Evolutionary conservation across 1,140 invertebrate species (phyloP).

Genomic region (Formica selysi): DNA sequence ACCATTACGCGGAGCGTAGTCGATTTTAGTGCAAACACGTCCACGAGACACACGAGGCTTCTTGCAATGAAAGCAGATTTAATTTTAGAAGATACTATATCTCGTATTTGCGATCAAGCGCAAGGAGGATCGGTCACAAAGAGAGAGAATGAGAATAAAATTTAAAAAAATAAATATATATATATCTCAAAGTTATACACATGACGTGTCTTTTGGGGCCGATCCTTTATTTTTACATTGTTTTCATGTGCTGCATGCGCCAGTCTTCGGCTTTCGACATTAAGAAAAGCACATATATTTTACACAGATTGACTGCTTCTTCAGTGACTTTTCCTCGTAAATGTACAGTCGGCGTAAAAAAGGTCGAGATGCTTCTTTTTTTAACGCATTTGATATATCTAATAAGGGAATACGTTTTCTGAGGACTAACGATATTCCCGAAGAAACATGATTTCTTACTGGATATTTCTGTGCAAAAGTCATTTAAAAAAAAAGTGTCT

Average conservation of each 20-base stretch:
- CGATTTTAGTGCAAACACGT: slow-evolving; percentile 25
- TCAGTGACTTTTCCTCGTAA: not conserved
- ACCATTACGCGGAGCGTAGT: slow-evolving; percentile 37
- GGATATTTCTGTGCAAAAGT: not conserved
- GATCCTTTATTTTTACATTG: slow-evolving; percentile 35
- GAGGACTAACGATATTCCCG: not conserved
- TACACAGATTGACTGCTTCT: slow-evolving; percentile 44
- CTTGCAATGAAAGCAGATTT: slow-evolving; percentile 37
- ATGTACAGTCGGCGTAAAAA: not conserved
- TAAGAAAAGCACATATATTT: slow-evolving; percentile 20
- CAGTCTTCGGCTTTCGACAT: slow-evolving; percentile 55
- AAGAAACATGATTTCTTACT: not conserved
- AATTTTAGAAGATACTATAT: slow-evolving; percentile 41
- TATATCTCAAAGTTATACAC: not conserved
- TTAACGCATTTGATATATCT: not conserved
- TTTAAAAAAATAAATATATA: not conserved
- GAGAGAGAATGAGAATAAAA: not conserved
- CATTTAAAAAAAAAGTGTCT: not conserved
- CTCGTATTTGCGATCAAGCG: slow-evolving; percentile 7
- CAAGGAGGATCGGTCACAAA: slow-evolving; percentile 42
- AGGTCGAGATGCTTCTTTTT: not conserved
- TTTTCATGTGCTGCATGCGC: slow-evolving; percentile 59
- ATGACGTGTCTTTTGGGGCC: not conserved
- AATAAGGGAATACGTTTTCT: not conserved
- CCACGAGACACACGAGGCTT: slow-evolving; percentile 39